Base-by-base conservation (phyloP, 2,888 invertebrate species). In the Steinernema hermaphroditum region DNA sequence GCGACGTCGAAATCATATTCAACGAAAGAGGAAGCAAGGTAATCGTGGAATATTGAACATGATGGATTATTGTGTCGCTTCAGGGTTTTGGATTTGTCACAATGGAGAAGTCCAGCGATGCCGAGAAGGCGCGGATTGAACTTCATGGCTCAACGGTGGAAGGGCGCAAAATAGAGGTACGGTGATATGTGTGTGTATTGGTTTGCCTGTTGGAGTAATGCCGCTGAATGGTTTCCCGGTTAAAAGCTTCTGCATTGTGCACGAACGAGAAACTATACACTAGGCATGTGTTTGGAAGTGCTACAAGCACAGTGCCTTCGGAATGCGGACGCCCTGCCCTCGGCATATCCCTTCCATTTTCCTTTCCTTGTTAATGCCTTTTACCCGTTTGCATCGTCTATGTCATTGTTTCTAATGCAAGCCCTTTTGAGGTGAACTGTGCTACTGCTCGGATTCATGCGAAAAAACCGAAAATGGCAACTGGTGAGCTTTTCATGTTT, bases 81-180 rank as follows among this genome's bases (percentile, higher is more conserved):
- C 94, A 98, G 97, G 98, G 98, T 92, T 98, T 98, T 93, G 97
- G 97, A 93, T 98, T 98, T 94, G 97, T 98, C 92, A 98, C 97
- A 92, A 98, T 98, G 94, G 96, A 96, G 92, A 95, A 94, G 93
- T 94, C 94, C 92, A 93, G 93, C 92, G 97, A 98, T 92, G 97
- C 97, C 91, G 97, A 97, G 92, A 93, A 94, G 92, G 97, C 98
- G 93, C 94, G 97, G 92, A 96, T 96, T 92, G 94, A 96, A 92
- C 94, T 98, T 91, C 96, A 98, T 93, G 96, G 96, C 92, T 95
- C 96, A 91, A 94, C 96, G 93, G 96, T 97, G 92, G 98, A 98
- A 93, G 97, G 97, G 92, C 93, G 98, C 92, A 98, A 97, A 92
- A 96, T 98, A 92, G 98, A 97, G 96, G 96, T 96, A 81, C 74